Evolutionary conservation across 2,888 invertebrate species (phyloP).

Genomic region (Flabesymbios commensalis): DNA sequence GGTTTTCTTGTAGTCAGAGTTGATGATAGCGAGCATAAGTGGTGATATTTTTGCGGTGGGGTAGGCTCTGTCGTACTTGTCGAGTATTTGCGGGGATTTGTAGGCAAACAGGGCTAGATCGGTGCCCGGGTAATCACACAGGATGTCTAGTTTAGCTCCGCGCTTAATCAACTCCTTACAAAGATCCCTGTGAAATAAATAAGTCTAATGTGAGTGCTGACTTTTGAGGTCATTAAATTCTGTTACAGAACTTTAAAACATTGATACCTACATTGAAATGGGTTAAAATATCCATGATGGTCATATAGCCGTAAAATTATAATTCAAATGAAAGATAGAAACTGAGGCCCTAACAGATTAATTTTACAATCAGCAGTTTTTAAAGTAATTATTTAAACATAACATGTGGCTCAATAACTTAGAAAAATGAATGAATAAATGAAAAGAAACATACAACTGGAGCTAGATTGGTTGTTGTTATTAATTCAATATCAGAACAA

Average conservation of each 20-base stretch:
- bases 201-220: not conserved
- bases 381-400: constrained; percentile 21
- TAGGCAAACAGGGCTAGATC: constrained; percentile 11
- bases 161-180: constrained; percentile 40
- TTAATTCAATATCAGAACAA: too few relatives aligned
- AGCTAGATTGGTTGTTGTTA: too few relatives aligned
- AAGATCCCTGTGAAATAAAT: not conserved
- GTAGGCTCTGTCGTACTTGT: constrained; percentile 1
- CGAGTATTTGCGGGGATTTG: not conserved
- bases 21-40: constrained; percentile 58
- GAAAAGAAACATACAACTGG: too few relatives aligned
- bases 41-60: constrained; percentile 38
- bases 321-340: too few relatives aligned
- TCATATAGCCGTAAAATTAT: too few relatives aligned
- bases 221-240: too few relatives aligned
- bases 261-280: too few relatives aligned
- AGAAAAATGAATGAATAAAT: too few relatives aligned
- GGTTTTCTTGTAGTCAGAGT: constrained; percentile 52
- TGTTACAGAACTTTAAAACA: too few relatives aligned
- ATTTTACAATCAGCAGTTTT: not conserved
- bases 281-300: too few relatives aligned
- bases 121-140: constrained; percentile 48
- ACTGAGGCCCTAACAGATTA: not conserved
- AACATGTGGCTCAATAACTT: too few relatives aligned
- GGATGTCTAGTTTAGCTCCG: constrained; percentile 49